Evolutionary conservation across 2,113 vertebrate species (phyloP).

Genomic region (Rhinoderma darwinii): DNA sequence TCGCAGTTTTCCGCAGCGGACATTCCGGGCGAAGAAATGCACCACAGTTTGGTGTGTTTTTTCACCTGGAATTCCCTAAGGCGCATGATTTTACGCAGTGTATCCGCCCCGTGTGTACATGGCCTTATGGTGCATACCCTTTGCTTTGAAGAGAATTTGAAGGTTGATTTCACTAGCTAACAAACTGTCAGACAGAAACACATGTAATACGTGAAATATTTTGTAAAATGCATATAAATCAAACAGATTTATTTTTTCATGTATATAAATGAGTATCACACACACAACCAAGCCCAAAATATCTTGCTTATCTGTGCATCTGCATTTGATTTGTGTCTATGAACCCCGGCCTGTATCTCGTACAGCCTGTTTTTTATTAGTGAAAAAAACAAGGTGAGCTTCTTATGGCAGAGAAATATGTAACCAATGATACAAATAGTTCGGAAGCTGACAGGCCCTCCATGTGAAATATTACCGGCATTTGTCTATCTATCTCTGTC

Average conservation of each 20-base stretch:
- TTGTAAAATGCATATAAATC: not conserved
- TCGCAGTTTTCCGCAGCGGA: too few species aligned
- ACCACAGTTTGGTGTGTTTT: too few species aligned
- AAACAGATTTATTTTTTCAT: constrained; percentile 4
- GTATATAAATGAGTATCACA: constrained; percentile 36
- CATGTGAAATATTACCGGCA: constrained; percentile 37
- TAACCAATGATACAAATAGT: constrained; percentile 55
- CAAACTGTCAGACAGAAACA: not conserved
- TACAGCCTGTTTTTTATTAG: constrained; percentile 39
- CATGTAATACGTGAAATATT: not conserved
- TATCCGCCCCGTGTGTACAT: too few species aligned
- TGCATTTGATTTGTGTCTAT: constrained; percentile 43
- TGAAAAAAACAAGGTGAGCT: constrained; percentile 38
- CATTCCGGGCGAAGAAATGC: too few species aligned
- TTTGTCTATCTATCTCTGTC: constrained; percentile 54
- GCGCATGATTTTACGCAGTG: too few species aligned
- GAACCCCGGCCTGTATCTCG: constrained; percentile 25
- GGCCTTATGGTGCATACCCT: not conserved
- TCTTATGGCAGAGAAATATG: constrained; percentile 47
- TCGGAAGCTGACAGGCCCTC: constrained; percentile 37
- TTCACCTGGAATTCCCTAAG: too few species aligned
- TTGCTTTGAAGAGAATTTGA: not conserved
- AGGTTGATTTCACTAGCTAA: not conserved
- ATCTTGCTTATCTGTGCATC: not conserved
- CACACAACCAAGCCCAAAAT: constrained; percentile 1